Conservation (phyloP, 2,888 invertebrate genomes). For the Epirrita christyi region DNA sequence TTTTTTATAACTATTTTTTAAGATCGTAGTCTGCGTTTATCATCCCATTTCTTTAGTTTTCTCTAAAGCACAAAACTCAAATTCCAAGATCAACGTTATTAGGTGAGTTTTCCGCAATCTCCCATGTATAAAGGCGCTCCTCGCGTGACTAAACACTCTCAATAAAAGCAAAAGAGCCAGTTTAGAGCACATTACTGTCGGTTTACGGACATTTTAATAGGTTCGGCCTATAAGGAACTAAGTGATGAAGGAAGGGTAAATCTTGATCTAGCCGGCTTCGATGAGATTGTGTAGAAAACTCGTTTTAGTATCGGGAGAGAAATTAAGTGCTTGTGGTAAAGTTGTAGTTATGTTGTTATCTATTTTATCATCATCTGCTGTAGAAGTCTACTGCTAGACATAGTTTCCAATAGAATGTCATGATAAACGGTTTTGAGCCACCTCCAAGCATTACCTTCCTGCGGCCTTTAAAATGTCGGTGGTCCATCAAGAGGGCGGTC, state of each 20-base stretch:
- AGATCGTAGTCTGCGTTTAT: too few relatives aligned
- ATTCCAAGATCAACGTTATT: constrained; percentile 4
- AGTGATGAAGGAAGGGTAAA: constrained; percentile 34
- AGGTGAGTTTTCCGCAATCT: constrained; percentile 16
- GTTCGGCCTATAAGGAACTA: constrained; percentile 36
- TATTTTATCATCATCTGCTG: too few relatives aligned
- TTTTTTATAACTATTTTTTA: too few relatives aligned
- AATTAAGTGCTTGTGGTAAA: too few relatives aligned
- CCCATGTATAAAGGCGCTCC: constrained; percentile 18
- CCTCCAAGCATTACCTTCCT: too few relatives aligned
- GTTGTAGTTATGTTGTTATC: too few relatives aligned
- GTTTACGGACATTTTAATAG: constrained; percentile 38
- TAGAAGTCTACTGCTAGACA: too few relatives aligned
- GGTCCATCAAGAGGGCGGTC: too few relatives aligned
- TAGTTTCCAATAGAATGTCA: too few relatives aligned
- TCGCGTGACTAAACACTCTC: constrained; percentile 40
- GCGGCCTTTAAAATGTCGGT: too few relatives aligned
- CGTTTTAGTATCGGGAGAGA: constrained; percentile 1
- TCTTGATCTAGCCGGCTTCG: constrained; percentile 31
- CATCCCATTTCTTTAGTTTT: too few relatives aligned
- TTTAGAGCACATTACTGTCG: constrained; percentile 40
- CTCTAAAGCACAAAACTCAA: not conserved
- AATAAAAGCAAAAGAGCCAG: constrained; percentile 37
- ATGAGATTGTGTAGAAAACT: constrained; percentile 25
- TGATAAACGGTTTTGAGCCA: too few relatives aligned